Base-by-base conservation (phyloP, 2,888 invertebrate genomes). In the Merodon equestris region DNA sequence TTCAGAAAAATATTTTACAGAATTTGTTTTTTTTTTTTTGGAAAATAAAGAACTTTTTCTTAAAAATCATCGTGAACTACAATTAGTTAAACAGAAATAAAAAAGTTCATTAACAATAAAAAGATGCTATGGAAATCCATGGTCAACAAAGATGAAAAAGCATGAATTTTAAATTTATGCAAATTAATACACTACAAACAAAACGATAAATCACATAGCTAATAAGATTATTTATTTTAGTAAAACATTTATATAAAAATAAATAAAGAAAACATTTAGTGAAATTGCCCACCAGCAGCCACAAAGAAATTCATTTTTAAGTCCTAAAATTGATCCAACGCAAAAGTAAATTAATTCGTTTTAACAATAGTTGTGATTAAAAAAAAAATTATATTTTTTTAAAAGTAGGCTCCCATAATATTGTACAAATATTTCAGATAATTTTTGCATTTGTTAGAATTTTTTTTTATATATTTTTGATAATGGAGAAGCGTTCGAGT, bases 221-320 rank as follows among this genome's bases (percentile, higher is more conserved):
- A 60, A 48, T 45, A 72, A 81, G 27, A 54, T 50, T 68, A 79
- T 40, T 5, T 9, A n/a, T 40, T 40, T 40, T 40, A 48, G 27
- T 63, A 74, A 54, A 71, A 81, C 66, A 81, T 68, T 54, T 60
- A 60, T 61, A 38, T 12, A 48, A 40, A 68, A 58, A 63, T 71
- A 77, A 81, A 60, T 40, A 40, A 68, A 58, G 63, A 74, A 77
- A 81, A 60, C 72, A 75, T 70, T 74, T 81, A 74, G 81, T 75
- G 60, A 82, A 81, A 82, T 84, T 84, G 85, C 85, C 86, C 85
- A 86, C 85, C 86, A 86, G 86, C 86, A 86, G 86, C 86, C 86
- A 85, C 86, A 86, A 85, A 85, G 81, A 83, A 81, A 81, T 82
- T 82, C 67, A 68, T 72, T 73, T 67, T 67, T 77, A 67, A 77